phyloP scores from a whole-genome alignment of 2,797 vertebrate genomes.

The Pygocentrus nattereri region DNA sequence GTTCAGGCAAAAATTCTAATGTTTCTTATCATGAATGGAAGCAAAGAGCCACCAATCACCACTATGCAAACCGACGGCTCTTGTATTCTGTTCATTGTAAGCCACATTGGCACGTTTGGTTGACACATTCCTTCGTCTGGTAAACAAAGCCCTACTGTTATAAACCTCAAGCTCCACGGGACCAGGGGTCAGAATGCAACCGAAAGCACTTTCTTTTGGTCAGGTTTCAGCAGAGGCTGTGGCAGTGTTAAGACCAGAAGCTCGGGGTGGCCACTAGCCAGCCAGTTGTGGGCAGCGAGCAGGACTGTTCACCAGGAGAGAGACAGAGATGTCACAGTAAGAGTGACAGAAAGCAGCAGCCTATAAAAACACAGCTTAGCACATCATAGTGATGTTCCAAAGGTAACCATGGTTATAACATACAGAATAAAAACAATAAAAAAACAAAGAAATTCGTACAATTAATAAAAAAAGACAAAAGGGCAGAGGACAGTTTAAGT shows the following conservation, averaged over 20 bases:
- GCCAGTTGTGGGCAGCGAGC: constrained; percentile 49
- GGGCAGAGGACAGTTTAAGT: constrained; percentile 78
- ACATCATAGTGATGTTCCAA: constrained; percentile 71
- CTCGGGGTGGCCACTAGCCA: neutral
- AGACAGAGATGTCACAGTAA: constrained; percentile 46
- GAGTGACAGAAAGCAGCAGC: constrained; percentile 81
- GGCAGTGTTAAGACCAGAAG: neutral
- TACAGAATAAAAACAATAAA: constrained; percentile 72
- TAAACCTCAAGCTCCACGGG: constrained; percentile 15
- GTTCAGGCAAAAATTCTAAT: neutral
- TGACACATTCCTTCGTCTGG: neutral
- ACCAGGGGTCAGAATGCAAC: constrained; percentile 41
- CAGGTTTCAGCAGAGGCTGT: constrained; percentile 10
- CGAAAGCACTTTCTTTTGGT: constrained; percentile 18
- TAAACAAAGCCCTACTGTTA: neutral
- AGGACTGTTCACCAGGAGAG: constrained; percentile 73
- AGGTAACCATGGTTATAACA: constrained; percentile 73
- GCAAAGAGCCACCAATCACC: neutral
- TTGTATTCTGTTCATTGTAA: neutral
- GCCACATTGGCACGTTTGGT: neutral
- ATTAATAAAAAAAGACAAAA: constrained; percentile 61
- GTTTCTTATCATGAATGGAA: neutral
- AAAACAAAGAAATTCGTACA: constrained; percentile 53
- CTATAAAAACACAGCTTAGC: constrained; percentile 81
- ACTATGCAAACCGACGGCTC: neutral